Evolutionary conservation across 1,140 invertebrate species (phyloP).

Genomic region (Lordiphosa collinella): DNA sequence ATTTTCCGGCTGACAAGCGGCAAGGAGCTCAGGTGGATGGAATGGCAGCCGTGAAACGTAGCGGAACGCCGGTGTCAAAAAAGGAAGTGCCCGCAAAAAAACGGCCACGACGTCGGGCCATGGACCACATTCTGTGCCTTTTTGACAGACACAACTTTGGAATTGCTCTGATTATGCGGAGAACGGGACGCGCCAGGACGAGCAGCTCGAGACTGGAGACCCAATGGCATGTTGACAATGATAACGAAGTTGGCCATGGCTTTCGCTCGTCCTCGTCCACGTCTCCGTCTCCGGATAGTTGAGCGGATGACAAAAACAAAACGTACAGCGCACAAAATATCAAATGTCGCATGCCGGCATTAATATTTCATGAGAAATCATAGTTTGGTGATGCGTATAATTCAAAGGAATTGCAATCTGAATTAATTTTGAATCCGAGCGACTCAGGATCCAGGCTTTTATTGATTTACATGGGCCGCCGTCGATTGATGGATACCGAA

Average conservation of each 20-base stretch:
- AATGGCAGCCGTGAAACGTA: slow-evolving; percentile 65
- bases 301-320: slow-evolving; percentile 36
- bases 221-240: slow-evolving; percentile 76
- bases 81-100: slow-evolving; percentile 60
- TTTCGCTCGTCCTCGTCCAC: not conserved
- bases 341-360: slow-evolving; percentile 73
- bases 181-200: slow-evolving; percentile 5
- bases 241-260: slow-evolving; percentile 71
- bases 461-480: slow-evolving; percentile 19
- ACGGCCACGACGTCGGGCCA: slow-evolving; percentile 17
- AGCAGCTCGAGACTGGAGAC: slow-evolving; percentile 19
- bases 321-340: slow-evolving; percentile 50
- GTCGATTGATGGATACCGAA: slow-evolving; percentile 31
- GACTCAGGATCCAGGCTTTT: no score
- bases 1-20: slow-evolving; percentile 65
- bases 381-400: slow-evolving; percentile 77
- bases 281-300: not conserved
- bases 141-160: slow-evolving; percentile 73
- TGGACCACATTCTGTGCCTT: slow-evolving; percentile 67
- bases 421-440: slow-evolving; percentile 62
- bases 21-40: slow-evolving; percentile 18
- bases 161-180: slow-evolving; percentile 71
- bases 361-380: slow-evolving; percentile 78
- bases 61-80: slow-evolving; percentile 72
- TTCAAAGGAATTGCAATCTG: slow-evolving; percentile 77